Conservation (phyloP, 2,113 vertebrate genomes). For the Phainopepla nitens region DNA sequence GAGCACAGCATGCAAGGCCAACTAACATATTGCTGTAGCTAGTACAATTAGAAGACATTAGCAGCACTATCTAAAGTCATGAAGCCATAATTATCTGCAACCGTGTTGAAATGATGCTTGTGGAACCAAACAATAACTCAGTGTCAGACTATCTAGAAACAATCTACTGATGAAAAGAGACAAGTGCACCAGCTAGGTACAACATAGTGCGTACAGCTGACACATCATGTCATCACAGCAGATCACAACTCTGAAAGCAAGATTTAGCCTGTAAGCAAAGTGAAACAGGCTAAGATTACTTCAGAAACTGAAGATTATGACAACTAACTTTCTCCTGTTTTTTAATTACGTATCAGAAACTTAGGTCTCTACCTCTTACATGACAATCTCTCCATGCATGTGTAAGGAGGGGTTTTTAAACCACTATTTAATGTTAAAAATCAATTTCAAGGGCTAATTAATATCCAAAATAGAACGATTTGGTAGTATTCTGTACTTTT, state of each 20-base stretch:
- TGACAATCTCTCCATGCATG: neutral
- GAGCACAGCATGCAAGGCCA: neutral
- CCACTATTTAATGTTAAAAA: neutral
- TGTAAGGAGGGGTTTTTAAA: neutral
- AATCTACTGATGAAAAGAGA: neutral
- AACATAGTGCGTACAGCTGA: neutral
- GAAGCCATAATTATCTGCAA: neutral
- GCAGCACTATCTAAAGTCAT: neutral
- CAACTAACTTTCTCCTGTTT: neutral
- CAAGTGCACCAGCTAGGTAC: neutral
- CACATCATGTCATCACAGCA: neutral
- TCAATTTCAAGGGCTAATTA: neutral
- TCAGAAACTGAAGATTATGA: neutral
- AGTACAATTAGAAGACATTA: neutral
- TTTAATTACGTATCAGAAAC: neutral
- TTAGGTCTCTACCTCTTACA: neutral
- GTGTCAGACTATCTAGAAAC: neutral
- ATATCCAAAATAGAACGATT: neutral
- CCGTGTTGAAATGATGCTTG: neutral
- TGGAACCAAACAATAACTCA: neutral
- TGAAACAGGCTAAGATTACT: neutral
- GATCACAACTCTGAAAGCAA: neutral
- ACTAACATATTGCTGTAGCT: neutral
- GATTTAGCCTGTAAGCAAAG: neutral
- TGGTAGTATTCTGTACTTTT: neutral